phyloP scores from a whole-genome alignment of 2,888 invertebrate species.

The Drosophila mayaguana region DNA sequence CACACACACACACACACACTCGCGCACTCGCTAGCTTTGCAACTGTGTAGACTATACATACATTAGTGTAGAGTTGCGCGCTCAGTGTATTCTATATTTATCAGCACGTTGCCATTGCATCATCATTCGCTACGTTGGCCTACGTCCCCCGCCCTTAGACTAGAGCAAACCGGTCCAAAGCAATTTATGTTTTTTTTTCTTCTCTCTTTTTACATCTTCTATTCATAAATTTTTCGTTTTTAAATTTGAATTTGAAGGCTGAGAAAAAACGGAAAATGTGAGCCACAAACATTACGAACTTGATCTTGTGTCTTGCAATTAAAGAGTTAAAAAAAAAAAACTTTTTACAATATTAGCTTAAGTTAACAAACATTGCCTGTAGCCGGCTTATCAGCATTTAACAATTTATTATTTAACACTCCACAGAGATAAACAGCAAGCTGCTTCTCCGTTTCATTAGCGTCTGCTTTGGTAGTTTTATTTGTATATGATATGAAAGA shows the following conservation, averaged over 20 bases:
- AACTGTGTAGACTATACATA: slow-evolving; percentile 4
- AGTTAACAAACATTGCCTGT: neutral
- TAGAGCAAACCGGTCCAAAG: slow-evolving; percentile 44
- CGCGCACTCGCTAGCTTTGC: neutral
- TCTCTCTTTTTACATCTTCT: slow-evolving; percentile 18
- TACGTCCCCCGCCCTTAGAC: slow-evolving; percentile 23
- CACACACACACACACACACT: neutral
- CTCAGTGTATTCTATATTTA: slow-evolving; percentile 68
- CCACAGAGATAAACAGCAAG: slow-evolving; percentile 8
- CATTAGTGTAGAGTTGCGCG: slow-evolving; percentile 14
- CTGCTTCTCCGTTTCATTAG: slow-evolving; percentile 7
- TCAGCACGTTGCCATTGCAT: slow-evolving; percentile 64
- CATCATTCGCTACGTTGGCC: slow-evolving; percentile 60
- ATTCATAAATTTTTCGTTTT: neutral
- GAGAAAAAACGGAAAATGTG: slow-evolving; percentile 3
- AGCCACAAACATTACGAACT: neutral
- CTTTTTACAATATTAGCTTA: neutral
- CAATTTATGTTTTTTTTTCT: slow-evolving; percentile 4
- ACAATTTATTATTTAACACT: slow-evolving; percentile 14
- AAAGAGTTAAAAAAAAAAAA: no score
- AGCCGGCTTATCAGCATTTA: slow-evolving; percentile 33
- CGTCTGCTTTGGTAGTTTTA: neutral
- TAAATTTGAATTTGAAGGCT: slow-evolving; percentile 9
- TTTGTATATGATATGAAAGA: slow-evolving; percentile 6
- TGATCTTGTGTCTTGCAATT: neutral